Evolutionary conservation across 2,888 invertebrate genomes (phyloP).

Genomic region (Lampropteryx suffumata): DNA sequence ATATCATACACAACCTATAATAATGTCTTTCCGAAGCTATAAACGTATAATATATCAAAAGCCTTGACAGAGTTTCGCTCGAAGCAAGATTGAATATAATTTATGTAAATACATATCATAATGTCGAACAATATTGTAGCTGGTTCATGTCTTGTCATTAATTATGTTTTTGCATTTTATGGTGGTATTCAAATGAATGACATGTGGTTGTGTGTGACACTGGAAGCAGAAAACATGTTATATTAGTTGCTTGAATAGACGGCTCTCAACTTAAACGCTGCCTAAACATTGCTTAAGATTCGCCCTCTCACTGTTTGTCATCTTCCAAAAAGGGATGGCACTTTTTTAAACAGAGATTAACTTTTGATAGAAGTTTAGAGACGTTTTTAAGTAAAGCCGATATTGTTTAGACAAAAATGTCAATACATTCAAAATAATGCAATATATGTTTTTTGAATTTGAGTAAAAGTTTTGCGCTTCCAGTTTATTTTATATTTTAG

Average conservation of each 20-base stretch:
- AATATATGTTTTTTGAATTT: too few relatives aligned
- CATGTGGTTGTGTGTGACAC: conserved; percentile 22
- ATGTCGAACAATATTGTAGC: conserved; percentile 27
- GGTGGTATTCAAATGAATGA: conserved; percentile 31
- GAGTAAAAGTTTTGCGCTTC: conserved; percentile 17
- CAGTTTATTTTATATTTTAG: conserved; percentile 5
- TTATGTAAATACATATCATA: conserved; percentile 30
- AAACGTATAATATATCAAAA: conserved; percentile 22
- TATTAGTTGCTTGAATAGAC: too few relatives aligned
- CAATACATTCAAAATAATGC: too few relatives aligned
- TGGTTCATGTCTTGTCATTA: conserved; percentile 24
- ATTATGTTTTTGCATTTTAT: conserved; percentile 23
- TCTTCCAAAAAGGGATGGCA: too few relatives aligned
- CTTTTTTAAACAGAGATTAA: too few relatives aligned
- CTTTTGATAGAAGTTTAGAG: too few relatives aligned
- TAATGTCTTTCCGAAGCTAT: conserved; percentile 21
- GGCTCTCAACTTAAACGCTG: too few relatives aligned
- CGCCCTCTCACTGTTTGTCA: too few relatives aligned
- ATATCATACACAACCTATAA: background rate
- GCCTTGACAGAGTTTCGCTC: conserved; percentile 35
- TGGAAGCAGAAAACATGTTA: conserved; percentile 19
- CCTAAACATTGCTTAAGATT: too few relatives aligned
- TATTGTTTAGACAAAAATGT: too few relatives aligned
- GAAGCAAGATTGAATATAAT: conserved; percentile 27
- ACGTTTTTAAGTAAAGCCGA: too few relatives aligned